Evolutionary conservation across 1,140 invertebrate species (phyloP), one percentile per base, ranked within the genome.

Genomic region (Holcopasites calliopsidis): DNA sequence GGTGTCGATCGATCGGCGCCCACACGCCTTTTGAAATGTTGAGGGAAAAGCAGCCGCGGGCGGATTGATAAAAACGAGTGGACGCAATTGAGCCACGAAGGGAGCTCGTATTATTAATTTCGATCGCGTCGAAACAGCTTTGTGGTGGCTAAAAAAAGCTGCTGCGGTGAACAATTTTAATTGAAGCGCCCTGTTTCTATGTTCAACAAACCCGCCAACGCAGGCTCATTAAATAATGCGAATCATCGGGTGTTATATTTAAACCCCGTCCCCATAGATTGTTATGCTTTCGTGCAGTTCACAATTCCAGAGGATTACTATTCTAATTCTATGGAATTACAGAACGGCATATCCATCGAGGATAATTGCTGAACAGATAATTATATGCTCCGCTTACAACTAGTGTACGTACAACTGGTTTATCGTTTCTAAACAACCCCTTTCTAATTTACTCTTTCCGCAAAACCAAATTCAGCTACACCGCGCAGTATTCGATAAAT

Each of bases 211-310:
- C 23, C 26, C 13, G 8, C 28, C 26, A 18, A 21, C 38, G 26
- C 5, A 28, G 31, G 21, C 28, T 18, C 42, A 40, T 47, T 62
- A 18, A 62, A 62, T 62, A 62, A 62, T 62, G 38, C 26, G 60
- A 62, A 62, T 62, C 13, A 31, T 35, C 40, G 44, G 10, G 42
- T 26, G 26, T 62, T 18, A 31, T 21, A 21, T 38, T 58, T 16
- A n/a, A 16, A 23, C 31, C 16, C 11, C 3, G 13, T 13, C 18
- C 18, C 44, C 1, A 3, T n/a, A n/a, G 47, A 6, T 0, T 5
- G 16, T 10, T 28, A 18, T 28, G 23, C 8, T n/a, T 28, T 28
- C 3, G 13, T 13, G 16, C 7, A n/a, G 16, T 18, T 42, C 58
- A 10, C 38, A 5, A 11, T 28, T 7, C 38, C 18, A 8, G 13